Evolutionary conservation across 2,797 vertebrate genomes (phyloP), one percentile per base, ranked within the genome.

Genomic region (Spea hammondii): DNA sequence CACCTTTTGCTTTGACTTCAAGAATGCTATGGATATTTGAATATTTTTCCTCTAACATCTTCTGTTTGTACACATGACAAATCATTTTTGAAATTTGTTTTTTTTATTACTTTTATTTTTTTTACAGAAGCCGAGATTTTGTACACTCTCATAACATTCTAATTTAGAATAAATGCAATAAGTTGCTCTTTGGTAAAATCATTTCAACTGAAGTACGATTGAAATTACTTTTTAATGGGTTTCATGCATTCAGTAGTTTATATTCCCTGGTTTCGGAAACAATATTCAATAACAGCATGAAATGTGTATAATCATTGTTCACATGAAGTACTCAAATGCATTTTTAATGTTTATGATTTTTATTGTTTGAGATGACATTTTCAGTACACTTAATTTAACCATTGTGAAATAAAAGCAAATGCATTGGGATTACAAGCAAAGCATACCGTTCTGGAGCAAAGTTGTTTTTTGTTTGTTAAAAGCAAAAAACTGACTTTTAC

Each of bases 211-310:
- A 87, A 90, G 87, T 86, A 81, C 60, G 83, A 82, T 89, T 89
- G 76, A 83, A 83, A 88, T 89, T 71, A 84, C 84, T 89, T 89
- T 89, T 90, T 88, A 90, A 89, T 87, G 85, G 86, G 80, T 84
- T 86, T 85, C 80, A 79, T 83, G 72, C 83, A 82, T 88, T 83
- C 47, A 45, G 83, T 47, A 85, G 83, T 66, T 86, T 89, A 84
- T 86, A 73, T 68, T 82, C 66, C 70, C 79, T 84, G 83, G 84
- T 86, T 88, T 87, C 77, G 86, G 83, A 78, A 89, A 84, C 70
- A 83, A 83, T 89, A 88, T 89, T 89, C 80, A 85, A 74, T 86
- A 89, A 90, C 83, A 89, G 70, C 79, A 68, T 81, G 74, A 77
- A 81, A 77, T 68, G 74, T 73, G 70, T 77, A 81, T 81, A 81